Evolutionary conservation across 2,888 invertebrate genomes (phyloP).

Genomic region (Thecophora atra): DNA sequence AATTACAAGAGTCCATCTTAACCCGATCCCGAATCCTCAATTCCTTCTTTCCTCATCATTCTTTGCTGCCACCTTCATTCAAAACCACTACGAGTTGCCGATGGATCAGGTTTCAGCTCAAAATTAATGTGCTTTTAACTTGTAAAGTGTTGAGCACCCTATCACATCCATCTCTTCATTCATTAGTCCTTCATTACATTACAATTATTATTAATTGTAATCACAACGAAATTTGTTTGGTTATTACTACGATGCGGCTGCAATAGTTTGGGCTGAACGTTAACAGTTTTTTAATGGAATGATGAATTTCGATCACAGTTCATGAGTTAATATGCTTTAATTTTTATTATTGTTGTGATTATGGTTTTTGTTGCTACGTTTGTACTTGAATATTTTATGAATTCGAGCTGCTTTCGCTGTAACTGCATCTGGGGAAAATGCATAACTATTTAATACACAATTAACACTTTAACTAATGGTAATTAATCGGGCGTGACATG

Average conservation of each 20-base stretch:
- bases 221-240: conserved; percentile 34
- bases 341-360: conserved; percentile 13
- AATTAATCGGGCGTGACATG: too few relatives aligned
- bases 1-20: conserved; percentile 4
- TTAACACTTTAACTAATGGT: too few relatives aligned
- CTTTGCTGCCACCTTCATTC: not conserved
- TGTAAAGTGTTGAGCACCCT: not conserved
- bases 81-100: not conserved
- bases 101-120: not conserved
- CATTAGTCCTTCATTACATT: not conserved
- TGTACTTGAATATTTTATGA: not conserved
- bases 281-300: conserved; percentile 28
- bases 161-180: too few relatives aligned
- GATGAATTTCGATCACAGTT: conserved; percentile 18
- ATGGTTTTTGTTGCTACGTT: not conserved
- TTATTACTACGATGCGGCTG: conserved; percentile 3
- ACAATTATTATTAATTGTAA: conserved; percentile 30
- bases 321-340: conserved; percentile 9
- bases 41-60: not conserved
- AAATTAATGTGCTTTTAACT: too few relatives aligned
- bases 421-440: not conserved
- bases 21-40: not conserved
- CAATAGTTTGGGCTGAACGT: not conserved
- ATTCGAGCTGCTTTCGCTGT: not conserved
- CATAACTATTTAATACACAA: too few relatives aligned